Conservation (phyloP, 2,113 vertebrate genomes). For the Corythaeola cristata region DNA sequence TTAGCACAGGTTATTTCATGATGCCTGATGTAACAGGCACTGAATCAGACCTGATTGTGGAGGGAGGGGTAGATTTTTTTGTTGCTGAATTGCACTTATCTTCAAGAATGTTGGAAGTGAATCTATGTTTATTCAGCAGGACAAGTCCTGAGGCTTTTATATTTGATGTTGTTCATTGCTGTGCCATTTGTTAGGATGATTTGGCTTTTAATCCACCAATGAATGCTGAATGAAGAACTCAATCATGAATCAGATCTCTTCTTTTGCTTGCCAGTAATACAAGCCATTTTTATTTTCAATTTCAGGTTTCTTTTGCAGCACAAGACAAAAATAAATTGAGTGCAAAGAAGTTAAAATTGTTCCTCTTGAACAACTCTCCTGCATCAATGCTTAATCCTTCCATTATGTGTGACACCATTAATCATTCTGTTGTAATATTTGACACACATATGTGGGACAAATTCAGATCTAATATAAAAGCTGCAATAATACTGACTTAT, state of each 20-base stretch:
- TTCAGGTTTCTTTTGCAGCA: neutral
- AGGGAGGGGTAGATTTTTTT: neutral
- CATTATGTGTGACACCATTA: neutral
- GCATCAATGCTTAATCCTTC: constrained; percentile 14
- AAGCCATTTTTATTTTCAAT: constrained; percentile 28
- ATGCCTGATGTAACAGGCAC: neutral
- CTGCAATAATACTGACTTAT: constrained; percentile 13
- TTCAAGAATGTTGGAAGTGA: neutral
- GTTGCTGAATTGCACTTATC: neutral
- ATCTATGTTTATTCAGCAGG: neutral
- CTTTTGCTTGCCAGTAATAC: neutral
- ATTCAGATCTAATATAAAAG: neutral
- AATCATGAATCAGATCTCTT: neutral
- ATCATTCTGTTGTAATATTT: constrained; percentile 6
- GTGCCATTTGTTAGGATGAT: neutral
- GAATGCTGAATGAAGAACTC: constrained; percentile 21
- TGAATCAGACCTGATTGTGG: constrained; percentile 26
- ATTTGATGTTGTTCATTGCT: neutral
- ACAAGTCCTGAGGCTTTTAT: neutral
- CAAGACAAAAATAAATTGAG: constrained; percentile 16
- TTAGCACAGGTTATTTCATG: neutral
- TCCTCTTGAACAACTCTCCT: neutral
- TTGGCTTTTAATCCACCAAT: constrained; percentile 1
- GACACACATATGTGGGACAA: neutral
- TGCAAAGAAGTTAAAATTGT: constrained; percentile 19